Base-by-base conservation (phyloP, 2,797 vertebrate genomes). In the Typhlichthys subterraneus region DNA sequence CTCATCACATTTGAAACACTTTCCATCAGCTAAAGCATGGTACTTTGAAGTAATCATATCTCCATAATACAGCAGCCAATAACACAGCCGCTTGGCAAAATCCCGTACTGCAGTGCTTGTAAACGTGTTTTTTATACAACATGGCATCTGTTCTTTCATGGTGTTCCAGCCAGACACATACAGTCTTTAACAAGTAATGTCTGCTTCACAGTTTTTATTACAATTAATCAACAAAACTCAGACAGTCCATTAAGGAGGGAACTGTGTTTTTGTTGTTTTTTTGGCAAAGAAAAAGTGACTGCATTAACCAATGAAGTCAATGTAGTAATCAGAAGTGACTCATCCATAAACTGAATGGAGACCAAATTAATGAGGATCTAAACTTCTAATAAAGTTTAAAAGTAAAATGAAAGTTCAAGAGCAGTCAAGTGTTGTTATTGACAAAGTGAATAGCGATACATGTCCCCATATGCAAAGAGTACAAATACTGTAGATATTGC, bases 171-270 rank as follows among this genome's bases (percentile, higher is more conserved):
- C 42, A 53, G 14, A 19, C 50, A 5, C 17, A 33, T 45, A 58
- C 53, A 52, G 61, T 55, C 57, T 76, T 67, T 59, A 68, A 76
- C 48, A 46, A 29, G 53, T 52, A 70, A 68, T 72, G 64, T 61
- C 17, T 13, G 73, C 76, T 72, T 74, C 49, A 57, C 61, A 58
- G 5, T n/a, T 63, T 82, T 61, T 79, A 45, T 64, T 1, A 19
- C 60, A 76, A 85, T 83, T 64, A 82, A 86, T 87, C 86, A 76
- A 72, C 48, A 50, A 63, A 59, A 11, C 59, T 57, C 60, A 60
- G 69, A 76, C 64, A 76, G 73, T 67, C 72, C 56, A 80, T 83
- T 76, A 76, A 42, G 55, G 49, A 67, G 7, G 57, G 65, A 68
- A 64, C 53, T 3, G 42, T n/a, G 14, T 46, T 14, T 1, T 4